phyloP scores from a whole-genome alignment of 2,113 vertebrate genomes.

The Rhynchomys soricoides region DNA sequence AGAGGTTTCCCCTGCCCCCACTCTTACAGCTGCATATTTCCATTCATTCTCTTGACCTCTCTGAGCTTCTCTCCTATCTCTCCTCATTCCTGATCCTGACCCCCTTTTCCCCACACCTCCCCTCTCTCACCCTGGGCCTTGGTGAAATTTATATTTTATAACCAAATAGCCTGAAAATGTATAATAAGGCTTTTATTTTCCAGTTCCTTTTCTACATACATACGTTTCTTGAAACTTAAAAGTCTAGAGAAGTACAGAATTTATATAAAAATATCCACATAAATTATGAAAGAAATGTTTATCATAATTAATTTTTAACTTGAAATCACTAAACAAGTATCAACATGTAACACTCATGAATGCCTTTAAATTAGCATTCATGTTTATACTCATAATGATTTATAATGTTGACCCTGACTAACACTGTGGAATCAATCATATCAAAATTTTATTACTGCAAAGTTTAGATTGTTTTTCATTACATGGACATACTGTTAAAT shows the following conservation, averaged over 20 bases:
- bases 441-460: neutral
- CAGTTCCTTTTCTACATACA: neutral
- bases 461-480: neutral
- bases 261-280: neutral
- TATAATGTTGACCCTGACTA: neutral
- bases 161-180: neutral
- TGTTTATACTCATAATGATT: neutral
- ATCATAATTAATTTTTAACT: neutral
- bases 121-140: too few species aligned
- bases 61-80: too few species aligned
- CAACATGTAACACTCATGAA: neutral
- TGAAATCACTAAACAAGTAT: neutral
- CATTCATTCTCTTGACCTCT: too few species aligned
- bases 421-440: neutral
- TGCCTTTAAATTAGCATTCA: neutral
- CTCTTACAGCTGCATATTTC: too few species aligned
- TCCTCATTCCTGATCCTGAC: too few species aligned
- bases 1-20: too few species aligned
- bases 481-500: neutral
- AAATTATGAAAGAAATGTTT: neutral
- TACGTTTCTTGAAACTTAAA: neutral
- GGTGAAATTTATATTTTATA: too few species aligned
- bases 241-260: neutral
- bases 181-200: neutral
- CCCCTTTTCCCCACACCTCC: fast-evolving